phyloP scores from a whole-genome alignment of 2,113 vertebrate genomes.

The Forbesichthys papilliferus region DNA sequence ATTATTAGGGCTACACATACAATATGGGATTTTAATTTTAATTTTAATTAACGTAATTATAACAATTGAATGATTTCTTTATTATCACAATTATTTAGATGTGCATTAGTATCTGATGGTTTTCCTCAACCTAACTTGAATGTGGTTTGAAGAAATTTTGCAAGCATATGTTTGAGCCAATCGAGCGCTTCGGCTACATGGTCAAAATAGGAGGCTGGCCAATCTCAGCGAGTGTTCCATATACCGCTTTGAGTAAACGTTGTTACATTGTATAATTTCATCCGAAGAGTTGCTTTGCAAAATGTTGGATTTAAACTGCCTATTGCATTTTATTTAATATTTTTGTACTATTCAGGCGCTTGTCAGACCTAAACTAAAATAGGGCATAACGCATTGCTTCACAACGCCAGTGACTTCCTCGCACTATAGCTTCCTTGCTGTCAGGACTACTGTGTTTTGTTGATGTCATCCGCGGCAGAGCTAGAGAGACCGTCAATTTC shows the following conservation, averaged over 20 bases:
- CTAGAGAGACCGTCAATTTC: constrained; percentile 62
- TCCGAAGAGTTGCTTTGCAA: constrained; percentile 15
- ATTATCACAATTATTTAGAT: too few species aligned
- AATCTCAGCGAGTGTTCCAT: constrained; percentile 52
- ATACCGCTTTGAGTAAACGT: constrained; percentile 36
- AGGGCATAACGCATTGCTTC: constrained; percentile 4
- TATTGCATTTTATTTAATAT: background rate
- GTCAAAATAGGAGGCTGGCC: constrained; percentile 19
- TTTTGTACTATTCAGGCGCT: background rate
- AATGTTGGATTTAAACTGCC: constrained; percentile 9
- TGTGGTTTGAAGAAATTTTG: constrained; percentile 13
- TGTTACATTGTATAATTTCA: constrained; percentile 39
- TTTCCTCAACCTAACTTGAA: constrained; percentile 64
- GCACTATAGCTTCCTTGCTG: constrained; percentile 50
- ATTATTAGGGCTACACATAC: too few species aligned
- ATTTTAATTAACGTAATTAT: too few species aligned
- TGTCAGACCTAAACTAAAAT: background rate
- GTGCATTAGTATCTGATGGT: background rate
- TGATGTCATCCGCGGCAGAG: constrained; percentile 67
- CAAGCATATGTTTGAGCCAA: constrained; percentile 19
- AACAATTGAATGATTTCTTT: too few species aligned
- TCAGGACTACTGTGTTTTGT: constrained; percentile 66
- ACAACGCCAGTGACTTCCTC: constrained; percentile 13
- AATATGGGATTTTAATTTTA: too few species aligned
- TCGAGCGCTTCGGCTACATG: background rate